These are phyloP conservation scores for Araneus ventricosus DNA, from an alignment of 1,140 invertebrate species.

Conservation along the genomic window DNA sequence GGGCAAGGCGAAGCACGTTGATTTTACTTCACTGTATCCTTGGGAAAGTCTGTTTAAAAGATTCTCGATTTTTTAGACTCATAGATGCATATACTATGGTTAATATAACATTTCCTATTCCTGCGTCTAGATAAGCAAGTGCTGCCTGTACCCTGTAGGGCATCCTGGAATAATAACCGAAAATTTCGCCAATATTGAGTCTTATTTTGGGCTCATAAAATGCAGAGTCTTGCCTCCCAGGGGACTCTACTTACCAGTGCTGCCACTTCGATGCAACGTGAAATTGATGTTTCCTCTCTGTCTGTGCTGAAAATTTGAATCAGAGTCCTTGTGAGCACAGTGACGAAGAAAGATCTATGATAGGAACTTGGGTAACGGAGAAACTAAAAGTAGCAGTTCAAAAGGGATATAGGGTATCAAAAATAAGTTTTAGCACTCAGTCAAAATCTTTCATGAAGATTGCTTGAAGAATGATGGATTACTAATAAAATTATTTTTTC, in stretches of 20 bases:
- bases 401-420: background rate
- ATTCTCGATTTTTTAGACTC: too few species aligned
- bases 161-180: too few species aligned
- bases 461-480: too few species aligned
- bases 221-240: background rate
- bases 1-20: too few species aligned
- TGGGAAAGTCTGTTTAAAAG: too few species aligned
- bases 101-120: too few species aligned
- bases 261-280: background rate
- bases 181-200: background rate
- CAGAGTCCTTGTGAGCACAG: too few species aligned
- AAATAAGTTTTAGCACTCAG: background rate
- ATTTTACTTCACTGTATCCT: background rate
- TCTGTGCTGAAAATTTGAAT: background rate
- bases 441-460: too few species aligned
- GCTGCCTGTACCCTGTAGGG: background rate
- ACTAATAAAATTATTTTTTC: too few species aligned
- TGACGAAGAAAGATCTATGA: too few species aligned
- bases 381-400: background rate
- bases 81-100: too few species aligned
- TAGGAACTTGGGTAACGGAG: too few species aligned
- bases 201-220: background rate
- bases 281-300: background rate
- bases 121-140: background rate
- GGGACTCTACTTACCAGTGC: background rate